These are phyloP conservation scores for Ferrisia virgata DNA, from an alignment of 2,888 invertebrate genomes.

Conservation along the genomic window DNA sequence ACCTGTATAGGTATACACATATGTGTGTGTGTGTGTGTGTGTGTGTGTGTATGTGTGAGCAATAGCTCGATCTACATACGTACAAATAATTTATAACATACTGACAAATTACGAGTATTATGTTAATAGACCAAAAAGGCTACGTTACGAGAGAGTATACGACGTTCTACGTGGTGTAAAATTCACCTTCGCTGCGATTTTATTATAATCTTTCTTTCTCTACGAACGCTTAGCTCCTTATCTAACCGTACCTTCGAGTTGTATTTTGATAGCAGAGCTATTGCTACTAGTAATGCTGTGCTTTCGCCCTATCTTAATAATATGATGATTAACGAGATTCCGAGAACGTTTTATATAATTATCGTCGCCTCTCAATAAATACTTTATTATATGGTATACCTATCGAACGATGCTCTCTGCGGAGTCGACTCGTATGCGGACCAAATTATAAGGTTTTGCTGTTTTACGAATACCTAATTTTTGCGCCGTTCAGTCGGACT, in stretches of 20 bases:
- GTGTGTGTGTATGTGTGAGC: too few relatives aligned
- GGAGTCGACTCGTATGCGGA: too few relatives aligned
- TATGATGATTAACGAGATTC: conserved; percentile 13
- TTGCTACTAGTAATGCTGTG: too few relatives aligned
- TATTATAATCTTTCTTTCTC: too few relatives aligned
- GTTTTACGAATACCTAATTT: too few relatives aligned
- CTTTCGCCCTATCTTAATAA: background rate
- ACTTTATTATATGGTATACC: too few relatives aligned
- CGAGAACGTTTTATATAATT: background rate
- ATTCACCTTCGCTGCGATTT: background rate
- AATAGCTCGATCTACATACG: background rate
- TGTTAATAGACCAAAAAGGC: background rate
- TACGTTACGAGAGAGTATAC: background rate
- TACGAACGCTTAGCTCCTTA: background rate
- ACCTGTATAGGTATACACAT: too few relatives aligned
- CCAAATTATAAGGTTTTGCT: background rate
- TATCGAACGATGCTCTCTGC: background rate
- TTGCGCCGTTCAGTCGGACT: too few relatives aligned
- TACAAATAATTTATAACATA: conserved; percentile 32
- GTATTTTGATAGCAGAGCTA: background rate
- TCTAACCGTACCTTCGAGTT: background rate
- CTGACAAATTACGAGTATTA: conserved; percentile 31
- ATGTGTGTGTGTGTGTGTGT: too few relatives aligned
- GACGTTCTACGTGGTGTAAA: background rate
- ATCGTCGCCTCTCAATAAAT: conserved; percentile 7